phyloP scores from a whole-genome alignment of 2,888 invertebrate genomes.

The Quadroppia sp. region DNA sequence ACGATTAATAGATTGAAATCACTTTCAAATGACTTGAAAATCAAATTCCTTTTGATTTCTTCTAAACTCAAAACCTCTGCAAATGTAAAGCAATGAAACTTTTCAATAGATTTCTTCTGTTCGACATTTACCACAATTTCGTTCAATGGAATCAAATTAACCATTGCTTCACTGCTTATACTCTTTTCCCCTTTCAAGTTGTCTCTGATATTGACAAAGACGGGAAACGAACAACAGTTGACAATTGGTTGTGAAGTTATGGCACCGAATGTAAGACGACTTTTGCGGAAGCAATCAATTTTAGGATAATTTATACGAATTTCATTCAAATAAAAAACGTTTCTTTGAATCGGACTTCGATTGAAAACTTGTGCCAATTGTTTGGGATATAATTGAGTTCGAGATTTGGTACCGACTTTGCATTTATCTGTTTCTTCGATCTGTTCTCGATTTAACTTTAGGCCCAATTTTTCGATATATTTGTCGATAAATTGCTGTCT shows the following conservation, averaged over 20 bases:
- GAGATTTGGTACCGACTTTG: background rate
- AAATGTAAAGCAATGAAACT: background rate
- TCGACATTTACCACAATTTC: background rate
- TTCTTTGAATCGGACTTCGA: too few relatives aligned
- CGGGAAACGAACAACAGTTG: background rate
- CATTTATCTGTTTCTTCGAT: background rate
- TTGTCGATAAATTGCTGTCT: constrained; percentile 61
- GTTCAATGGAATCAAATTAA: background rate
- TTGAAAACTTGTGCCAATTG: background rate
- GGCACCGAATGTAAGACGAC: background rate
- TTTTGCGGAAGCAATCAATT: background rate
- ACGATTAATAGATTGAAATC: background rate
- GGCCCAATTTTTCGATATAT: background rate
- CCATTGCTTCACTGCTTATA: background rate
- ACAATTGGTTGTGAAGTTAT: constrained; percentile 1
- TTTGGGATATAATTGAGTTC: background rate
- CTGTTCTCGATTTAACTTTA: background rate
- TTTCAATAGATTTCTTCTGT: background rate
- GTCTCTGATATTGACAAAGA: background rate
- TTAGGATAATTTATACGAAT: background rate
- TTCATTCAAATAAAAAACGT: background rate
- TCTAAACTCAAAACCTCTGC: background rate
- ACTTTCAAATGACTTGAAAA: background rate
- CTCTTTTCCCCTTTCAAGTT: background rate
- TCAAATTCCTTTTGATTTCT: background rate